phyloP scores from a whole-genome alignment of 1,140 invertebrate genomes.

The Neodiprion fabricii region DNA sequence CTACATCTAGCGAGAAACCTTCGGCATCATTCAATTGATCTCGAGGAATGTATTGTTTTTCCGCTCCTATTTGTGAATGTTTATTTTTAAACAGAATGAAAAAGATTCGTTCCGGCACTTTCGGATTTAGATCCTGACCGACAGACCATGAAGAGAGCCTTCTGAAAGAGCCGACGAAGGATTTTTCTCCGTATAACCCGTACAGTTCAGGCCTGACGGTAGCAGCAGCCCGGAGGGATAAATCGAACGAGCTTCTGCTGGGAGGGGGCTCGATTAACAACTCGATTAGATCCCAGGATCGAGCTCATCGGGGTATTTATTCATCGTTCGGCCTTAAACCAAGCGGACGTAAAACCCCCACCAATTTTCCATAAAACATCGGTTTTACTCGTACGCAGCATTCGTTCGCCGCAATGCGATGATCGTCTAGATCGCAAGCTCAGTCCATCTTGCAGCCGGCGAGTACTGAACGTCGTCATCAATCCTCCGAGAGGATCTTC shows the following conservation, averaged over 20 bases:
- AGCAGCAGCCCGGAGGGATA: too few species aligned
- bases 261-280: background rate
- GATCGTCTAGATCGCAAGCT: background rate
- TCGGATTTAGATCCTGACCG: background rate
- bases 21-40: slow-evolving; percentile 10
- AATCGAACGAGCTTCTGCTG: too few species aligned
- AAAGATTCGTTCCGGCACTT: slow-evolving; percentile 7
- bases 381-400: too few species aligned
- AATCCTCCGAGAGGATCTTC: background rate
- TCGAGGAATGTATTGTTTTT: slow-evolving; percentile 12
- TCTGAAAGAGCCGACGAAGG: background rate
- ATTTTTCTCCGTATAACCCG: background rate
- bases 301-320: background rate
- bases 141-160: too few species aligned
- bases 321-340: background rate
- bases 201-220: background rate
- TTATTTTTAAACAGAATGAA: slow-evolving; percentile 1
- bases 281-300: background rate
- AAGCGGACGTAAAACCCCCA: background rate
- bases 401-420: too few species aligned
- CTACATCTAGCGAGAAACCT: background rate
- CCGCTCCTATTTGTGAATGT: background rate
- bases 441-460: background rate
- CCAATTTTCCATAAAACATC: background rate
- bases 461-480: background rate